phyloP scores from a whole-genome alignment of 2,888 invertebrate species.

The Dryococelus australis region DNA sequence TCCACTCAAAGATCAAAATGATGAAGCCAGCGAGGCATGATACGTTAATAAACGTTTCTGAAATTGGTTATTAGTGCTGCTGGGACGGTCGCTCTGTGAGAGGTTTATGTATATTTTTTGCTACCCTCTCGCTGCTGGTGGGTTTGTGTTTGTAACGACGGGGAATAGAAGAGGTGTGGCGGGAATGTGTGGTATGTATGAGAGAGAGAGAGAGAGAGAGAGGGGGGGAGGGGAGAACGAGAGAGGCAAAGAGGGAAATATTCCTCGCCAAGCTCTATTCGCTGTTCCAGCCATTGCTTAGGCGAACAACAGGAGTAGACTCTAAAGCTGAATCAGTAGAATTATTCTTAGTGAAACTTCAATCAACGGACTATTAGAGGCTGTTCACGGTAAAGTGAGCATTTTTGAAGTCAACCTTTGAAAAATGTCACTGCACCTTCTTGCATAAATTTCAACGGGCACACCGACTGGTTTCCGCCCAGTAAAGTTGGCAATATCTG shows the following conservation, averaged over 20 bases:
- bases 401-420: no score
- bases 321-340: no score
- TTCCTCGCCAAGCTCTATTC: not conserved
- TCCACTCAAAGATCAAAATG: conserved; percentile 16
- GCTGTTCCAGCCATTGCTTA: not conserved
- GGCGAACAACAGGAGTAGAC: not conserved
- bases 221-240: not conserved
- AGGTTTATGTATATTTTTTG: not conserved
- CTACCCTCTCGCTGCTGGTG: not conserved
- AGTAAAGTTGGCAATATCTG: no score
- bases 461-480: no score
- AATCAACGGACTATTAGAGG: no score
- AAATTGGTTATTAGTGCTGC: conserved; percentile 5
- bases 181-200: not conserved
- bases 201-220: not conserved
- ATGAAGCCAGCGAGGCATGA: not conserved
- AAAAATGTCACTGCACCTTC: no score
- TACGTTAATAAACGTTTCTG: not conserved
- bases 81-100: not conserved
- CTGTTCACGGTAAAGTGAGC: no score
- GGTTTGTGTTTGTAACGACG: not conserved
- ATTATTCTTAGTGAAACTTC: no score
- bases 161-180: not conserved
- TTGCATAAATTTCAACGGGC: no score
- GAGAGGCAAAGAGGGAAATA: not conserved